Evolutionary conservation across 2,797 vertebrate genomes (phyloP).

Genomic region (Silurus lanzhouensis): DNA sequence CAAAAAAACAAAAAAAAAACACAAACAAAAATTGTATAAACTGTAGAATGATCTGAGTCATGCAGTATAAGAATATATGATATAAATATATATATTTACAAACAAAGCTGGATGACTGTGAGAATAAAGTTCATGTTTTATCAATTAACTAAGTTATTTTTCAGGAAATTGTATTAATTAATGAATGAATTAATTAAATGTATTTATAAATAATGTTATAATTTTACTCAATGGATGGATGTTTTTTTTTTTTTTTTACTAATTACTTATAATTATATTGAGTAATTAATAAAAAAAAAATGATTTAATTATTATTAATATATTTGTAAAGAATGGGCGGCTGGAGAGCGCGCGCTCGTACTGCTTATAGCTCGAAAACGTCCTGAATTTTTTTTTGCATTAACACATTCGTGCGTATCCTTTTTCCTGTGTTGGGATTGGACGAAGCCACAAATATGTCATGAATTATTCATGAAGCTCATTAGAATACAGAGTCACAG

Average conservation of each 20-base stretch:
- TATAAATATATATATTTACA: conserved; percentile 28
- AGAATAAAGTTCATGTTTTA: conserved; percentile 22
- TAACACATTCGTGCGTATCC: background rate
- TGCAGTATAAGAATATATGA: conserved; percentile 55
- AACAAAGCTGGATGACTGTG: conserved; percentile 16
- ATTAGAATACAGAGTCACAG: conserved; percentile 5
- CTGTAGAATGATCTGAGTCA: conserved; percentile 52
- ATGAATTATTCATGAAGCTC: conserved; percentile 10
- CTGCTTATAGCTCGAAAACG: background rate
- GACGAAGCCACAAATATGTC: background rate
- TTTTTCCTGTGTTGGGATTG: background rate
- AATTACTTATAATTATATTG: background rate
- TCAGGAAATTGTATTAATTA: background rate
- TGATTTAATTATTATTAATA: no score
- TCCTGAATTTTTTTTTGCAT: background rate
- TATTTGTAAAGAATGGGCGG: background rate
- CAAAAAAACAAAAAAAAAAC: conserved; percentile 24
- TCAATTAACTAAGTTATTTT: background rate
- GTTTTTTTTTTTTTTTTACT: background rate
- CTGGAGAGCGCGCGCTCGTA: no score
- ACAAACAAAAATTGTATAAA: conserved; percentile 35
- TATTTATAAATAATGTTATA: background rate
- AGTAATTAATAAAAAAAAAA: background rate
- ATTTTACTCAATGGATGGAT: background rate
- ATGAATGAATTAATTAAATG: background rate